A percentile compares a stretch with the other conserved stretches of the same genome.
Conservation (phyloP, 2,888 invertebrate genomes). For the Torymus texanus region DNA sequence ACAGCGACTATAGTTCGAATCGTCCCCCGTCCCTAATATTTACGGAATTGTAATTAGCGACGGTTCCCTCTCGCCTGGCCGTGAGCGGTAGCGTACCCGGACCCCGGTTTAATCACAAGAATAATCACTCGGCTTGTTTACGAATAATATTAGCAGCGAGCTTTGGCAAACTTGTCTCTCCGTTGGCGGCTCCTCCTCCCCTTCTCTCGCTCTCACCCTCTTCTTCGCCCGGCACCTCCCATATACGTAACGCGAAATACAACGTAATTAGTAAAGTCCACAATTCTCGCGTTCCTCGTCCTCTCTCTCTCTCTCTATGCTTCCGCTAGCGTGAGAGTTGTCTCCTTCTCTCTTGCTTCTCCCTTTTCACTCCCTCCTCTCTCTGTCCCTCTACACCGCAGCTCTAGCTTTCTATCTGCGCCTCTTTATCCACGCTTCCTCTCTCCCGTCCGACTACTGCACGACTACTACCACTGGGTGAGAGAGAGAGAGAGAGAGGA, state of each 20-base stretch:
- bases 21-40: slow-evolving; percentile 11
- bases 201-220: slow-evolving; percentile 21
- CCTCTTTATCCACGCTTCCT: slow-evolving; percentile 41
- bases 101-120: slow-evolving; percentile 60
- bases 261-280: slow-evolving; percentile 63
- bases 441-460: background rate
- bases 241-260: slow-evolving; percentile 58
- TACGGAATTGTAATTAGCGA: slow-evolving; percentile 33
- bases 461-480: slow-evolving; percentile 17
- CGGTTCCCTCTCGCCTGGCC: background rate
- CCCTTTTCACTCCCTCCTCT: slow-evolving; percentile 1
- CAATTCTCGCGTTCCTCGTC: slow-evolving; percentile 57
- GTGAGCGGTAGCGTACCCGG: background rate
- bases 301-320: slow-evolving; percentile 40
- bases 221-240: slow-evolving; percentile 23
- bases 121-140: slow-evolving; percentile 62
- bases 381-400: background rate
- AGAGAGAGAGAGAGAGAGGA: background rate
- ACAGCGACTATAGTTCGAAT: background rate
- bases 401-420: slow-evolving; percentile 33
- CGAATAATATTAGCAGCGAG: slow-evolving; percentile 62
- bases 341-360: slow-evolving; percentile 14
- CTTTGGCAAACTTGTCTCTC: slow-evolving; percentile 59
- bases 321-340: background rate
- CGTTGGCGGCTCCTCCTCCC: background rate